A percentile compares a stretch with the other conserved stretches of the same genome.
Evolutionary conservation across 2,113 vertebrate species (phyloP).

Genomic region (Zapus hudsonius): DNA sequence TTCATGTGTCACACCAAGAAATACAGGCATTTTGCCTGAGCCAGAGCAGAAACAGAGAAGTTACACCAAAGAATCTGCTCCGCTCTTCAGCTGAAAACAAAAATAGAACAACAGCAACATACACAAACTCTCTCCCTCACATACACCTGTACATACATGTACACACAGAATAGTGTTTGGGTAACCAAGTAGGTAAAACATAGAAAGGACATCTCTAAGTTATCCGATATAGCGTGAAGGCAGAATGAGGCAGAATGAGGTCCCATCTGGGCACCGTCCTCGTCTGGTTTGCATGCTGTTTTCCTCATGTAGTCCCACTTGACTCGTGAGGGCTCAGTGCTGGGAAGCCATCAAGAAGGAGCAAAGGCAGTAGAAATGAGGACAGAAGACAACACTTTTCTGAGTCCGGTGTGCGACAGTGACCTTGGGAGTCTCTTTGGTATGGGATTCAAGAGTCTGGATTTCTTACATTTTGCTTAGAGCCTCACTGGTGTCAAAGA

Average conservation of each 20-base stretch:
- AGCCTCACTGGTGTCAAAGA: background rate
- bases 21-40: background rate
- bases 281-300: background rate
- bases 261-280: background rate
- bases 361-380: background rate
- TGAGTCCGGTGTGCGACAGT: accelerated
- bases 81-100: background rate
- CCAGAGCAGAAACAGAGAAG: background rate
- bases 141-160: background rate
- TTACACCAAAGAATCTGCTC: background rate
- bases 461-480: background rate
- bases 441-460: background rate
- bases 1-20: background rate
- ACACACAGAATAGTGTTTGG: background rate
- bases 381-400: background rate
- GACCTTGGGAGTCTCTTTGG: background rate
- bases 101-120: background rate
- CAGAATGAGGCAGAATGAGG: background rate
- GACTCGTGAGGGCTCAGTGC: background rate
- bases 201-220: background rate
- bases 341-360: no score
- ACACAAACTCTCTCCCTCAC: no score
- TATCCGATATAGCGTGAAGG: background rate
- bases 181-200: background rate
- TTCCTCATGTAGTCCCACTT: background rate